A percentile compares a stretch with the other conserved stretches of the same genome.
These are phyloP conservation scores for Microcaecilia unicolor DNA, from an alignment of 2,797 vertebrate genomes.

Conservation along the genomic window DNA sequence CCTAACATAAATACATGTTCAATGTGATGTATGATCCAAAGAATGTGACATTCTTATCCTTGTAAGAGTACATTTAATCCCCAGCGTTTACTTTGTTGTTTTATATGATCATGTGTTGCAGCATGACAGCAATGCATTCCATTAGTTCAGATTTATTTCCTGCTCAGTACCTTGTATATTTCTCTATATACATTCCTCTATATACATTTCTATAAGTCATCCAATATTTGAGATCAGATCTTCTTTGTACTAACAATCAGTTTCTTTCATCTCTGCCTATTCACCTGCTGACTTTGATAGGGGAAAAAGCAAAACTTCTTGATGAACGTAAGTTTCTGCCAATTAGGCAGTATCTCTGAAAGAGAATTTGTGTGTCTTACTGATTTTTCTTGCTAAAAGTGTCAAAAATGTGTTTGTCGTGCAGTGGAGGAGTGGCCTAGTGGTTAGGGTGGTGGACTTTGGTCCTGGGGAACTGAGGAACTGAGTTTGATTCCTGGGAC, in stretches of 20 bases:
- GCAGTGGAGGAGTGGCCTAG: too few species aligned
- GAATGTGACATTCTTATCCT: slow-evolving; percentile 14
- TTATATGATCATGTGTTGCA: slow-evolving; percentile 4
- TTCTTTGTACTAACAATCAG: slow-evolving; percentile 62
- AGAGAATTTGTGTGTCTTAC: slow-evolving; percentile 24
- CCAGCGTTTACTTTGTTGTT: slow-evolving; percentile 24
- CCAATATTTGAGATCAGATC: slow-evolving; percentile 29
- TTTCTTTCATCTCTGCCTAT: slow-evolving; percentile 72
- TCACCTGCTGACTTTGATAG: slow-evolving; percentile 73
- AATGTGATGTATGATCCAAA: not conserved
- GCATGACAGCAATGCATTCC: slow-evolving; percentile 4
- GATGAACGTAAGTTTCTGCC: slow-evolving; percentile 85
- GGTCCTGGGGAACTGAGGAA: too few species aligned
- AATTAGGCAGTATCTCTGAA: slow-evolving; percentile 24
- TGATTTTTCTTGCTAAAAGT: slow-evolving; percentile 38
- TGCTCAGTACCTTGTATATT: not conserved
- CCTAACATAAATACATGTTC: slow-evolving; percentile 9
- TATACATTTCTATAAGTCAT: too few species aligned
- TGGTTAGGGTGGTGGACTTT: too few species aligned
- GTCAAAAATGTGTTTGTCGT: slow-evolving; percentile 31
- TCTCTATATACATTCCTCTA: too few species aligned
- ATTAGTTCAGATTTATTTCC: slow-evolving; percentile 17
- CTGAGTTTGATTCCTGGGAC: too few species aligned
- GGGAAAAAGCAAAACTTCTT: slow-evolving; percentile 86
- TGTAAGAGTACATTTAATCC: slow-evolving; percentile 17